These are phyloP conservation scores for Axea sp. DNA, from an alignment of 2,888 invertebrate species.

Conservation along the genomic window DNA sequence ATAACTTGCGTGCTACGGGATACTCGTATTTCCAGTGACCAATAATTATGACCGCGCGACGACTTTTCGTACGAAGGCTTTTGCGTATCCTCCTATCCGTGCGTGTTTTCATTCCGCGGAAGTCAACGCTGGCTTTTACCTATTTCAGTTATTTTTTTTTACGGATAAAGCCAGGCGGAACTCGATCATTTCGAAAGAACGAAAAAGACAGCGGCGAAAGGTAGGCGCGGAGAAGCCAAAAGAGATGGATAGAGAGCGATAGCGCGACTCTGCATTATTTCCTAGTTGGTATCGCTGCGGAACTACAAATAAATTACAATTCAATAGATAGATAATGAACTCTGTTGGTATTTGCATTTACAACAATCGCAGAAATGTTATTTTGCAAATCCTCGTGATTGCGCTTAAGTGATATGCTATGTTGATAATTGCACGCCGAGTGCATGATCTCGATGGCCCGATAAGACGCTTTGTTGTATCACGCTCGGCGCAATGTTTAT, in stretches of 20 bases:
- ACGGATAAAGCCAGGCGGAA: conserved; percentile 14
- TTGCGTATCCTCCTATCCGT: too few species aligned
- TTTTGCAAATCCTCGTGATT: conserved; percentile 39
- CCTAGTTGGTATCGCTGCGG: conserved; percentile 27
- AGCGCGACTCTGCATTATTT: conserved; percentile 32
- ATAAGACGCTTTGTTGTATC: conserved; percentile 48
- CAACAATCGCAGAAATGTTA: conserved; percentile 53
- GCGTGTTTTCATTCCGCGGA: conserved; percentile 23
- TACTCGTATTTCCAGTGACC: conserved; percentile 21
- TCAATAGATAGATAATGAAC: conserved; percentile 47
- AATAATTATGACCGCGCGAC: conserved; percentile 22
- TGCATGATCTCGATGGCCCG: conserved; percentile 39
- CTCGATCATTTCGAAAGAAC: background rate
- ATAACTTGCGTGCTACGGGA: conserved; percentile 39
- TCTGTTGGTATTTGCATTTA: conserved; percentile 50
- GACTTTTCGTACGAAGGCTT: conserved; percentile 16
- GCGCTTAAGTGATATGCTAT: conserved; percentile 45
- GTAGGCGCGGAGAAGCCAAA: background rate
- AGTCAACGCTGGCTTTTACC: conserved; percentile 13
- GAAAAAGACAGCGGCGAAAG: background rate
- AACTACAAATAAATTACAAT: conserved; percentile 50
- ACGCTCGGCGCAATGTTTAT: conserved; percentile 33
- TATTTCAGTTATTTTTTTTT: conserved; percentile 24
- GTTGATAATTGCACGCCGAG: conserved; percentile 46
- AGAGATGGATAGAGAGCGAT: conserved; percentile 14